These are phyloP conservation scores for Bombus huntii DNA, from an alignment of 1,140 invertebrate genomes.

Conservation along the genomic window DNA sequence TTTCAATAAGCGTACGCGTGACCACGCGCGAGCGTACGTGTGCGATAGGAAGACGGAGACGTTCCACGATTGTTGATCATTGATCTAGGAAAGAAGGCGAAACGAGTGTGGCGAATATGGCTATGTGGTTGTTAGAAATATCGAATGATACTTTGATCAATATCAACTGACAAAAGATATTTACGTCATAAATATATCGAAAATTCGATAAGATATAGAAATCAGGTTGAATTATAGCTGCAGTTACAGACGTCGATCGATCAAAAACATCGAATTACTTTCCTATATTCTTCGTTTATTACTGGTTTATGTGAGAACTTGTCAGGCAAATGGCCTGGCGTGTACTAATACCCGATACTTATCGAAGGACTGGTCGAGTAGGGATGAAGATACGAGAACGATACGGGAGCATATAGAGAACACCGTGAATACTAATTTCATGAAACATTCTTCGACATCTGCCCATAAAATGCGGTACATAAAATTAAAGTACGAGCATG, in stretches of 20 bases:
- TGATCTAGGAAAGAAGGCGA: neutral
- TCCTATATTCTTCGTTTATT: neutral
- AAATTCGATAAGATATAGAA: neutral
- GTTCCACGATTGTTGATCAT: neutral
- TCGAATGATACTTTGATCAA: neutral
- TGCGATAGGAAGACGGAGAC: no score
- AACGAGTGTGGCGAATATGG: neutral
- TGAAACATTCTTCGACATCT: neutral
- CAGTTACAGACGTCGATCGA: neutral
- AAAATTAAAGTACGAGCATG: neutral
- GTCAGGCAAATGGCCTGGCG: neutral
- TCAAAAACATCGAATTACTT: no score
- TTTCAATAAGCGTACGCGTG: conserved; percentile 71
- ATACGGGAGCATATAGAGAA: neutral
- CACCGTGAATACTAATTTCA: neutral
- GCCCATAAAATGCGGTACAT: neutral
- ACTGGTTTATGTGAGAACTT: neutral
- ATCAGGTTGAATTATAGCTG: neutral
- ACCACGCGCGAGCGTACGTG: conserved; percentile 11
- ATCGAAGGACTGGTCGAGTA: neutral
- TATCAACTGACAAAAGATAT: no score
- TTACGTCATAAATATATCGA: neutral
- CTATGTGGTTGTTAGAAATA: neutral
- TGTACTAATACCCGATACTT: neutral
- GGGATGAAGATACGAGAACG: neutral